These are phyloP conservation scores for Alexandromys fortis DNA, from an alignment of 2,113 vertebrate species.

Conservation along the genomic window DNA sequence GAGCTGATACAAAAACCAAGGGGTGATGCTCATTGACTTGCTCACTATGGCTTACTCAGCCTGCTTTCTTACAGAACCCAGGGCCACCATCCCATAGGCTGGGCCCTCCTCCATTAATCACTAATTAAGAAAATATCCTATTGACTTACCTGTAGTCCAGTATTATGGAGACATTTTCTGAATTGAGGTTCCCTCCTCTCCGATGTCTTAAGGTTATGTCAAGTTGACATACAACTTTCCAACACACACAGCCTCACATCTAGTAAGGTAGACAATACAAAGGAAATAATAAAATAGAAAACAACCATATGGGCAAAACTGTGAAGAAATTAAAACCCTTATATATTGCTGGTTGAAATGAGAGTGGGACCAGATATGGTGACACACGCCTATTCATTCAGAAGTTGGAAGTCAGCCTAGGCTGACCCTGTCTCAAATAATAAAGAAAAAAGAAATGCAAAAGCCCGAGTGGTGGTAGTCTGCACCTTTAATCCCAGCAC, in stretches of 20 bases:
- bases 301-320: neutral
- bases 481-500: too few relatives aligned
- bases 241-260: neutral
- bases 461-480: neutral
- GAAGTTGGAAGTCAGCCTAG: neutral
- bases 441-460: neutral
- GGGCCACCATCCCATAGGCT: neutral
- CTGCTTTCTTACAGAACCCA: neutral
- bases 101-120: neutral
- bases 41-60: neutral
- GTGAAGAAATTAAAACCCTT: neutral
- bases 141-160: neutral
- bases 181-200: neutral
- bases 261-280: neutral
- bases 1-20: neutral
- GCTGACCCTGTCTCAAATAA: neutral
- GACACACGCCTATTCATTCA: neutral
- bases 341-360: neutral
- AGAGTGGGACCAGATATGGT: neutral
- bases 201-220: neutral
- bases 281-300: neutral
- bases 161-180: neutral
- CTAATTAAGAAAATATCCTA: neutral
- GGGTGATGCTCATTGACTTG: neutral
- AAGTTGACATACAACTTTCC: neutral